Percentiles rank a stretch among this genome's conserved stretches.
Evolutionary conservation across 2,888 invertebrate species (phyloP).

Genomic region (Phengaris alcon): DNA sequence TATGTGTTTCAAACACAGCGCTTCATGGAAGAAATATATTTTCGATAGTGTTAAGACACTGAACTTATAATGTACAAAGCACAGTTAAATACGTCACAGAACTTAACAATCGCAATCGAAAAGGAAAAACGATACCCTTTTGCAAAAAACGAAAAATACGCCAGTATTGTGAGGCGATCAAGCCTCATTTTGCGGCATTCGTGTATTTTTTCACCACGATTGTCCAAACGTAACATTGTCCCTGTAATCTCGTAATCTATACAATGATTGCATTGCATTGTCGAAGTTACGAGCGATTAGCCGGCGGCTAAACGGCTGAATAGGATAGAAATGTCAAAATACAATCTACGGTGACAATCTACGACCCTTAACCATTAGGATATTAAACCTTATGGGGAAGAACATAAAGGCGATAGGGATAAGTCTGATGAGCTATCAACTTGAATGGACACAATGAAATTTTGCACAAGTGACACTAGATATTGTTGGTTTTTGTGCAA

Average conservation of each 20-base stretch:
- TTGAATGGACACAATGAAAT: constrained; percentile 48
- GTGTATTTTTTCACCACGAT: constrained; percentile 25
- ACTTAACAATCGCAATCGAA: neutral
- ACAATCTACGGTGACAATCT: constrained; percentile 68
- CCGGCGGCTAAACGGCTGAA: constrained; percentile 64
- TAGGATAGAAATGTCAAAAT: constrained; percentile 78
- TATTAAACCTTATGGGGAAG: neutral
- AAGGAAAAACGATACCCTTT: constrained; percentile 1
- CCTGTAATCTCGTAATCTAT: constrained; percentile 24
- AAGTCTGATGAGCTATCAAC: neutral
- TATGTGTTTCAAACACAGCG: too few relatives aligned
- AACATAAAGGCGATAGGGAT: neutral
- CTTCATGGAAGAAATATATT: too few relatives aligned
- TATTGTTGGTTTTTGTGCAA: constrained; percentile 50
- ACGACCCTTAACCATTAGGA: constrained; percentile 32
- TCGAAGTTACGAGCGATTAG: constrained; percentile 65
- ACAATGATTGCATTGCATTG: constrained; percentile 35
- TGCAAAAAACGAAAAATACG: neutral
- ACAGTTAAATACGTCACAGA: neutral
- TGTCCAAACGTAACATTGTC: constrained; percentile 7
- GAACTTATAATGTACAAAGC: too few relatives aligned
- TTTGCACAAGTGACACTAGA: constrained; percentile 65
- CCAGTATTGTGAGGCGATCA: constrained; percentile 18
- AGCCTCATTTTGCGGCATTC: constrained; percentile 43
- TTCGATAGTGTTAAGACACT: too few relatives aligned